Base-by-base conservation (phyloP, 2,113 vertebrate species). In the Promerops cafer region DNA sequence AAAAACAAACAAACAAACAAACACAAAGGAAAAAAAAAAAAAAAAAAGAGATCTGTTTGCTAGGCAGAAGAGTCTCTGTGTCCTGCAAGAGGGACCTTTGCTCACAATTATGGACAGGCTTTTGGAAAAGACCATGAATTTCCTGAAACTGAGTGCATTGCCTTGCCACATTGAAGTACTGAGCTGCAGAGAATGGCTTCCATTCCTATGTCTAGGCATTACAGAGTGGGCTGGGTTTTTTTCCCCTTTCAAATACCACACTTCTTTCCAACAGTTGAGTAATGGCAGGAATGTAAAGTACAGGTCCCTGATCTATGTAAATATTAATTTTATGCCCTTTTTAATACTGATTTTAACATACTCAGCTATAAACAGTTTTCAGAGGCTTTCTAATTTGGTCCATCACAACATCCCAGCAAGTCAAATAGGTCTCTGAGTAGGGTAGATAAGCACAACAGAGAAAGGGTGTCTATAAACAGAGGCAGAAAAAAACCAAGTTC, bases 401-500 rank as follows among this genome's bases (percentile, higher is more conserved):
- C 79, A 57, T 94, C 80, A 89, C 84, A 83, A 69, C 54, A 87
- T 96, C 87, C 83, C 75, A 89, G 61, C 42, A 82, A 95, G 82
- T 82, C 86, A 93, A 66, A 96, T 66, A 92, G 57, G 50, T 93
- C 59, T 91, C 77, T 85, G 64, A 71, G 45, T 37, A 60, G 74
- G 37, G 52, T 42, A 94, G 91, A 96, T 93, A 97, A 95, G 90
- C 42, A 82, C 3, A 30, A 94, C 69, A 81, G 84, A 94, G 79
- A 94, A 89, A 95, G 66, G 39, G 16, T 85, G 66, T 94, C 89
- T 94, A 86, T 83, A 96, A 94, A 94, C 61, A 92, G 44, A 87
- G 42, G 35, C 35, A 82, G 85, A 54, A 88, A 89, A 94, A 94
- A 91, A 47, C 2, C 54, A 96, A 89, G 96, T 97, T 97, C 94